Percentiles rank a stretch among this genome's conserved stretches.
Conservation (phyloP, 2,888 invertebrate genomes). For the Campoletis raptor region DNA sequence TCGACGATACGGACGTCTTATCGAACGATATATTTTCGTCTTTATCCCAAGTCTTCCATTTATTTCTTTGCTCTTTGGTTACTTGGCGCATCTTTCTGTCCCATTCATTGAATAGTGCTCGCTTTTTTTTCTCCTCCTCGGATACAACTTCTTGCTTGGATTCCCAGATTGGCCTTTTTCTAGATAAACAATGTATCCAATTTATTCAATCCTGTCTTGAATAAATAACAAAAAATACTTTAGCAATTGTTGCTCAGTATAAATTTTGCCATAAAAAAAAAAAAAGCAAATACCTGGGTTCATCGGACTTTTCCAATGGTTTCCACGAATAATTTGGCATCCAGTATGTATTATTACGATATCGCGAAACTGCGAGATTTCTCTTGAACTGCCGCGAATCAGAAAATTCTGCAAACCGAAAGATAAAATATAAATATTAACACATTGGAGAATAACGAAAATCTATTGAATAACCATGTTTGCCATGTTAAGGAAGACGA, state of each 20-base stretch:
- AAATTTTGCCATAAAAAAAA: neutral
- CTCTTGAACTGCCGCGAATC: conserved; percentile 66
- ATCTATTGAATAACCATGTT: neutral
- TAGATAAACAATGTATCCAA: conserved; percentile 34
- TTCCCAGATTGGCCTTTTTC: conserved; percentile 64
- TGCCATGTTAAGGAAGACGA: neutral
- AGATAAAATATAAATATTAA: neutral
- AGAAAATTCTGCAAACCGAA: conserved; percentile 53
- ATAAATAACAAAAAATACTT: neutral
- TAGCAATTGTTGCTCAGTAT: neutral
- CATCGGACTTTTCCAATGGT: conserved; percentile 62
- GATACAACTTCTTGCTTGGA: conserved; percentile 41
- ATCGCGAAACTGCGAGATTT: conserved; percentile 65
- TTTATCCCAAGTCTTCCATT: conserved; percentile 59
- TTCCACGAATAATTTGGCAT: conserved; percentile 67
- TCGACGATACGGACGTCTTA: conserved; percentile 34
- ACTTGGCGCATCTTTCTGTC: conserved; percentile 72
- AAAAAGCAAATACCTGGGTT: conserved; percentile 58
- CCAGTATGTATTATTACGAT: conserved; percentile 63
- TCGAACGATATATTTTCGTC: conserved; percentile 26
- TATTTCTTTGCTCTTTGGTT: conserved; percentile 65
- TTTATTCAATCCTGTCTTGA: neutral
- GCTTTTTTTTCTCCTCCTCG: conserved; percentile 42
- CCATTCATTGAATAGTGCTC: conserved; percentile 61
- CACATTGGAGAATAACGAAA: neutral